phyloP scores from a whole-genome alignment of 2,888 invertebrate genomes.

The Xestia xanthographa region DNA sequence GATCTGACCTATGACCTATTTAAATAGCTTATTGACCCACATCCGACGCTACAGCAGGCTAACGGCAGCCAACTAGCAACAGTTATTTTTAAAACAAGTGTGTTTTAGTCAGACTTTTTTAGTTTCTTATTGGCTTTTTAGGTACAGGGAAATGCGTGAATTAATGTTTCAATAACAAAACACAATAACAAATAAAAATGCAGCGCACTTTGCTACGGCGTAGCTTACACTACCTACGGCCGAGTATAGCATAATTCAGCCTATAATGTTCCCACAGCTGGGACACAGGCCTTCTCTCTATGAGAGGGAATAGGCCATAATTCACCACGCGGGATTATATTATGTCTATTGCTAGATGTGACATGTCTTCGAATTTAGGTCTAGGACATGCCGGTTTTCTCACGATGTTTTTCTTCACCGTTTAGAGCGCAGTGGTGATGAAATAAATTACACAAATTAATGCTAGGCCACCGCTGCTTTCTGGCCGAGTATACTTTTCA shows the following conservation, averaged over 20 bases:
- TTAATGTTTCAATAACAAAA: background rate
- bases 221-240: background rate
- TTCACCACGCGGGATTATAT: too few species aligned
- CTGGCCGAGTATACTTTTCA: background rate
- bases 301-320: too few species aligned
- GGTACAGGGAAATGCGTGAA: background rate
- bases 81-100: background rate
- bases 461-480: too few species aligned
- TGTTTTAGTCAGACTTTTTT: background rate
- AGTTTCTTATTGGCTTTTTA: background rate
- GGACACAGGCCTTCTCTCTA: too few species aligned
- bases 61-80: background rate
- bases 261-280: too few species aligned
- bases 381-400: too few species aligned
- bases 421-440: too few species aligned
- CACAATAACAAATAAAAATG: background rate
- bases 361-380: too few species aligned
- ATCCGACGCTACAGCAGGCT: background rate
- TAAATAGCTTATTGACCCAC: slow-evolving; percentile 44
- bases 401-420: too few species aligned
- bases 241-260: too few species aligned
- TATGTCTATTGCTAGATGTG: too few species aligned
- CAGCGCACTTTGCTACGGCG: background rate
- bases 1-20: slow-evolving; percentile 27
- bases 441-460: too few species aligned